Base-by-base conservation (phyloP, 2,888 invertebrate species). In the Caenorhabditis drosophilae region DNA sequence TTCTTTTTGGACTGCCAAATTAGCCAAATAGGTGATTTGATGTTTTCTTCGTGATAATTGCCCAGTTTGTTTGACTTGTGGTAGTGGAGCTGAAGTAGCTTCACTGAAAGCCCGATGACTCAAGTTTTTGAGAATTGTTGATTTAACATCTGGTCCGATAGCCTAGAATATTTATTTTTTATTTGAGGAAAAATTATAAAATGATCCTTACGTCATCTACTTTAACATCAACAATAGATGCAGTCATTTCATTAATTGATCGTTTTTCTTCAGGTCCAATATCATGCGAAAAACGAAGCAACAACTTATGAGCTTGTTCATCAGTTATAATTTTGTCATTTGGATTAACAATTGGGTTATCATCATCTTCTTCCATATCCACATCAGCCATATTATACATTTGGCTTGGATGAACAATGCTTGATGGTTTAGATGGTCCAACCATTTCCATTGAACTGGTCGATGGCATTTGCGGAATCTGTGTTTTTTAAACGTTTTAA, bases 1-100 rank as follows among this genome's bases (percentile, higher is more conserved):
- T 45, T 82, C 82, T 15, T 80, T 70, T 4, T 78, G 73, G 18
- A 83, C 80, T 78, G 60, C 76, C 60, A 76, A 41, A 36, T 73
- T 72, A 4, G 82, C 82, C 48, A 82, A 67, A 64, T 83, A 79
- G 11, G 83, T 83, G 63, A 82, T 82, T 66, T 82, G 82, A 56
- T 83, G 78, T 58, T 83, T 83, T 60, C 72, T 72, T 58, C 81
- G 72, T 9, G 82, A 76, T 46, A 67, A 59, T 51, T 68, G 68
- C 46, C 66, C 66, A 40, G 46, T 58, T n/a, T 48, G 59, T 18
- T 56, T 61, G 0, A 69, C 53, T 34, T 56, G 59, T 22, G 75
- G 68, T 20, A 69, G 38, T n/a, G 61, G 57, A 15, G 70, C 62
- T n/a, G 52, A 50, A 2, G 70, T 62, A 3, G 68, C 60, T 41